A percentile compares a stretch with the other conserved stretches of the same genome.
These are phyloP conservation scores for Pseudomyrmex pallidus DNA, from an alignment of 1,140 invertebrate genomes.

Conservation along the genomic window DNA sequence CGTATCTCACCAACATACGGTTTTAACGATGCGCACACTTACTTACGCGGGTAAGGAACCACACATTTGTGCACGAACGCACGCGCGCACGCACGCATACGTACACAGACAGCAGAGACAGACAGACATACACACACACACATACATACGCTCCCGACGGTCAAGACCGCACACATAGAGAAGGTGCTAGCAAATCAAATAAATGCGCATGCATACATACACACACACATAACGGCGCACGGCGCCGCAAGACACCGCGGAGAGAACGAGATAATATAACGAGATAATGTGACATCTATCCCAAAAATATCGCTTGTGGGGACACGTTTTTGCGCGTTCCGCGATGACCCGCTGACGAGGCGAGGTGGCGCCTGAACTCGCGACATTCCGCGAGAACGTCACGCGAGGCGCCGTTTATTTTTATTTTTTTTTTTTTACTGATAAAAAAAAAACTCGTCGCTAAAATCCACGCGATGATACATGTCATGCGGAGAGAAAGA, in stretches of 20 bases:
- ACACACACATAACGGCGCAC: conserved; percentile 32
- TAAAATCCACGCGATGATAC: conserved; percentile 52
- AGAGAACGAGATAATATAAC: conserved; percentile 52
- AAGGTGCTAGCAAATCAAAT: not conserved
- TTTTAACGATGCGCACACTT: conserved; percentile 14
- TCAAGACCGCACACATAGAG: conserved; percentile 10
- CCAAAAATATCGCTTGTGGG: conserved; percentile 78
- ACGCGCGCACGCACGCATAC: not conserved
- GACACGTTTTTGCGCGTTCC: conserved; percentile 64
- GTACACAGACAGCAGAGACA: not conserved
- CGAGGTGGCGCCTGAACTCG: conserved; percentile 23
- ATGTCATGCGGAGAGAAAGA: conserved; percentile 69
- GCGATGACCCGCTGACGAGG: not conserved
- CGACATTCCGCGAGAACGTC: conserved; percentile 42
- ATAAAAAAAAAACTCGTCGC: conserved; percentile 56
- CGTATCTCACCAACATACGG: conserved; percentile 34
- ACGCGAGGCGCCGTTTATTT: conserved; percentile 22
- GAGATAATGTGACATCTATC: conserved; percentile 79
- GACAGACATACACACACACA: not conserved
- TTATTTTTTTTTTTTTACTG: not conserved
- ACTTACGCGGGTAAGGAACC: not conserved
- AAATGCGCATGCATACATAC: conserved; percentile 48
- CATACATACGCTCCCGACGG: conserved; percentile 39
- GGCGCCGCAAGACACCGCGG: conserved; percentile 52
- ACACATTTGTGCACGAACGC: not conserved